Evolutionary conservation across 2,113 vertebrate species (phyloP).

Genomic region (Mungos mungo): DNA sequence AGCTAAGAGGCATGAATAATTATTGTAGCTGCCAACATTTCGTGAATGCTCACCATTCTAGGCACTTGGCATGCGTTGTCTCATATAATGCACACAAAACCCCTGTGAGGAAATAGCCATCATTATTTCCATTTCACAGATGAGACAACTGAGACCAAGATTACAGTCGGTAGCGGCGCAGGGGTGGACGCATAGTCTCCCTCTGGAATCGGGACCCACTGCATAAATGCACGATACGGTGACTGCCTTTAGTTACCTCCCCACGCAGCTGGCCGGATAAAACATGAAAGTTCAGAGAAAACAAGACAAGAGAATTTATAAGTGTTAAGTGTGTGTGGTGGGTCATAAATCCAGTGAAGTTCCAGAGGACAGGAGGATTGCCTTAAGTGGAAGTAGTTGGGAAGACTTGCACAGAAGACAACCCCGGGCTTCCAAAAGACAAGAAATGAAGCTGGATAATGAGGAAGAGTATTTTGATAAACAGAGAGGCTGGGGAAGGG

Average conservation of each 20-base stretch:
- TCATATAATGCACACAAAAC: neutral
- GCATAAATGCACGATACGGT: neutral
- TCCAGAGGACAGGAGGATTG: neutral
- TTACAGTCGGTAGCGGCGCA: neutral
- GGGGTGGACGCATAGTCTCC: neutral
- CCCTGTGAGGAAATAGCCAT: neutral
- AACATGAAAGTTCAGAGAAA: constrained; percentile 17
- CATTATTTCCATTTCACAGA: neutral
- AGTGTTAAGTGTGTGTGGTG: neutral
- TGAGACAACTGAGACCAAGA: neutral
- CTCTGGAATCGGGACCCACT: neutral
- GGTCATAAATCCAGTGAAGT: neutral
- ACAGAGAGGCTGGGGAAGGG: neutral
- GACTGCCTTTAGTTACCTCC: neutral
- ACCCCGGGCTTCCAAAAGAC: neutral
- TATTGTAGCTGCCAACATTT: neutral
- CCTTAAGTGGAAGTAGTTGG: neutral
- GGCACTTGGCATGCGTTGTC: neutral
- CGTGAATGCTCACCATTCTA: neutral
- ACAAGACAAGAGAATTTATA: neutral
- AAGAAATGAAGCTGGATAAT: neutral
- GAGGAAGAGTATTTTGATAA: neutral
- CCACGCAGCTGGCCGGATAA: neutral
- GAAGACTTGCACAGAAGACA: neutral
- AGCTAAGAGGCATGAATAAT: neutral